Conservation (phyloP, 2,888 invertebrate species). For the Brenthis ino region DNA sequence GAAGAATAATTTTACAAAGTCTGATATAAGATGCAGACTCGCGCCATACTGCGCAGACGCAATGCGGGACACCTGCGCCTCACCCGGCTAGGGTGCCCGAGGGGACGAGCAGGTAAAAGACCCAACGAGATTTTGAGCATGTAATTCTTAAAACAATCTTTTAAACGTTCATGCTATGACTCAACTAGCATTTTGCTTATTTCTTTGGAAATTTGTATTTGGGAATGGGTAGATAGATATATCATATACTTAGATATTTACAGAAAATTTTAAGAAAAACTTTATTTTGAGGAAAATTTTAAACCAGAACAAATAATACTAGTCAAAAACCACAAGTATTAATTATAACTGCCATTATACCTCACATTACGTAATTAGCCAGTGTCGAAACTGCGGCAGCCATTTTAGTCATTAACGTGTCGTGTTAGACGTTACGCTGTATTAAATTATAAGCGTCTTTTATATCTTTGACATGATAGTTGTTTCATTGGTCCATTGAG, state of each 20-base stretch:
- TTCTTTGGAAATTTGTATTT: neutral
- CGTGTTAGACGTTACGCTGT: conserved; percentile 35
- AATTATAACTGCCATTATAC: conserved; percentile 39
- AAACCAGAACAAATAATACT: neutral
- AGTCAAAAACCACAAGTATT: conserved; percentile 29
- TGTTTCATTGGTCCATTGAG: conserved; percentile 32
- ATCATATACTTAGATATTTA: neutral
- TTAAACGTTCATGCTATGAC: conserved; percentile 33
- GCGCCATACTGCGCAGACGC: conserved; percentile 35
- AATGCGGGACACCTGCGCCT: conserved; percentile 70
- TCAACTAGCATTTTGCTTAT: conserved; percentile 16
- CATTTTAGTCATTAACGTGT: conserved; percentile 40
- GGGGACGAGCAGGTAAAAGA: conserved; percentile 71
- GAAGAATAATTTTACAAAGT: conserved; percentile 24
- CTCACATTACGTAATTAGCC: conserved; percentile 40
- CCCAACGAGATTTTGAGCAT: conserved; percentile 36
- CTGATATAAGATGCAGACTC: conserved; percentile 34
- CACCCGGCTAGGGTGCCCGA: conserved; percentile 76
- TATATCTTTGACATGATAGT: conserved; percentile 36
- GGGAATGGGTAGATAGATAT: neutral
- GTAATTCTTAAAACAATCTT: conserved; percentile 33
- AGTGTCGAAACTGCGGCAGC: conserved; percentile 39
- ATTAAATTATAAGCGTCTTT: conserved; percentile 38
- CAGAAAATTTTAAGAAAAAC: neutral
- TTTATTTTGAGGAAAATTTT: neutral